phyloP scores from a whole-genome alignment of 1,140 invertebrate species.

The Homalodisca vitripennis region DNA sequence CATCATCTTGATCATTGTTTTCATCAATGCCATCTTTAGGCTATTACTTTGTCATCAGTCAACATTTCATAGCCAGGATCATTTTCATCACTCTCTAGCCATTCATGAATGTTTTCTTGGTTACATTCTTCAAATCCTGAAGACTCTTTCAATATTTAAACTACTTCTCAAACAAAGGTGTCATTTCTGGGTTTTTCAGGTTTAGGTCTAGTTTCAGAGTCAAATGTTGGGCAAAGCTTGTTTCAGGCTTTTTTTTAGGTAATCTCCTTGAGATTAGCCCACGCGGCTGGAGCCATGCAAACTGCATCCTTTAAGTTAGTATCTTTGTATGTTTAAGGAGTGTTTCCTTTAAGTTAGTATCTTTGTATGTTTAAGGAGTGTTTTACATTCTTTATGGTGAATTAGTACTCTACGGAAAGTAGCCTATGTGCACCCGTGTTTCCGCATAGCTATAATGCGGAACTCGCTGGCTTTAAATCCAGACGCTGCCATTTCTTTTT shows the following conservation, averaged over 20 bases:
- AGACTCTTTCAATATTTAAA: slow-evolving; percentile 24
- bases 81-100: slow-evolving; percentile 28
- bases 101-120: slow-evolving; percentile 26
- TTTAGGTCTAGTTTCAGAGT: slow-evolving; percentile 8
- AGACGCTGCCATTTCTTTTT: slow-evolving; percentile 34
- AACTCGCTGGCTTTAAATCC: slow-evolving; percentile 40
- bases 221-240: slow-evolving; percentile 33
- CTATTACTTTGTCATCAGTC: slow-evolving; percentile 16
- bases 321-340: slow-evolving; percentile 33
- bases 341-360: slow-evolving; percentile 37
- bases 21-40: neutral
- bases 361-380: slow-evolving; percentile 33
- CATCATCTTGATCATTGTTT: neutral
- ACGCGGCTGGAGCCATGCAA: slow-evolving; percentile 45
- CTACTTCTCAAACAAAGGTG: slow-evolving; percentile 28
- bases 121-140: slow-evolving; percentile 32
- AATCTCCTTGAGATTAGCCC: slow-evolving; percentile 44
- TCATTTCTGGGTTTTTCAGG: slow-evolving; percentile 15
- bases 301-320: slow-evolving; percentile 41
- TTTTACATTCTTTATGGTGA: slow-evolving; percentile 18
- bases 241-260: slow-evolving; percentile 45
- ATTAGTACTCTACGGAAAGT: slow-evolving; percentile 14
- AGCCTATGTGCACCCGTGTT: slow-evolving; percentile 39
- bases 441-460: slow-evolving; percentile 45
- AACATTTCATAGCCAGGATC: slow-evolving; percentile 28